phyloP scores from a whole-genome alignment of 2,113 vertebrate species.

The Ploceus nigricollis region DNA sequence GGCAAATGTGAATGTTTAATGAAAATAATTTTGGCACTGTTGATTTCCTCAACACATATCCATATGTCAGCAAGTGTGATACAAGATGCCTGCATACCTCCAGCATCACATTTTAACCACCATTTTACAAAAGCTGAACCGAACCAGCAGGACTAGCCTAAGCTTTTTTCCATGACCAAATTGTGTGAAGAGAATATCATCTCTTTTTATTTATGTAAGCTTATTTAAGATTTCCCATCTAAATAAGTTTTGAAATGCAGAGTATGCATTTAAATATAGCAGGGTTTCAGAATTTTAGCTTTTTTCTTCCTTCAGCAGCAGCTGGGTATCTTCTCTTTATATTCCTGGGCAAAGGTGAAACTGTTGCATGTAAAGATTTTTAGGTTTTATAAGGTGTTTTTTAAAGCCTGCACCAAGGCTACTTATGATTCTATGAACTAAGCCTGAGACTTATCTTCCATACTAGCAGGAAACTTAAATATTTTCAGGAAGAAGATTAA shows the following conservation, averaged over 20 bases:
- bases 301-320: not conserved
- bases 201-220: not conserved
- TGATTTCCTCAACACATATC: not conserved
- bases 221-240: not conserved
- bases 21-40: not conserved
- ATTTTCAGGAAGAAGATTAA: not conserved
- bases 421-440: not conserved
- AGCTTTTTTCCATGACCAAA: not conserved
- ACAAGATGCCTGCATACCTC: not conserved
- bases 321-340: not conserved
- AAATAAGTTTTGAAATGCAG: not conserved
- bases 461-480: not conserved
- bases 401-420: not conserved
- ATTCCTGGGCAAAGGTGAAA: not conserved
- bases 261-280: not conserved
- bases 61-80: not conserved
- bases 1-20: not conserved
- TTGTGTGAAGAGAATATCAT: not conserved
- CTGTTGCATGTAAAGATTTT: not conserved
- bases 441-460: not conserved
- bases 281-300: not conserved
- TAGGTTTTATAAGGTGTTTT: not conserved
- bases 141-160: not conserved
- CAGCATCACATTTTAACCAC: not conserved
- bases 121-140: not conserved